phyloP scores from a whole-genome alignment of 2,113 vertebrate species.

The Toxotes jaculatrix region DNA sequence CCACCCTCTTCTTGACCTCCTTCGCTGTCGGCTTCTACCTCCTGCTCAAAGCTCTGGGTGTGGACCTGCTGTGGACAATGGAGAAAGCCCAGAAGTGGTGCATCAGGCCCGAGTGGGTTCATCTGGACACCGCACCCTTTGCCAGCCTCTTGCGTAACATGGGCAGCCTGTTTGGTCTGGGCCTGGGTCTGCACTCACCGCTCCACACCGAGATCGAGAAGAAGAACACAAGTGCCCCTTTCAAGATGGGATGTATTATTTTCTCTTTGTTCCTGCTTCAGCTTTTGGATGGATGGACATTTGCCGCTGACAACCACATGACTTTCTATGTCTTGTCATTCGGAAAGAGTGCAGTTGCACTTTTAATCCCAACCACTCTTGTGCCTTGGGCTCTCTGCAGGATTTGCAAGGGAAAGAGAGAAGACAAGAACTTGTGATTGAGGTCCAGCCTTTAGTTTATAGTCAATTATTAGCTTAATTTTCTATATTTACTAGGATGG shows the following conservation, averaged over 20 bases:
- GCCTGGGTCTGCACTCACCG: slow-evolving; percentile 92
- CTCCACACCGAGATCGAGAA: slow-evolving; percentile 89
- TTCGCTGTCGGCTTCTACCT: slow-evolving; percentile 94
- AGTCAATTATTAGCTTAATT: background rate
- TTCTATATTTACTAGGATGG: background rate
- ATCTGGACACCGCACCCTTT: slow-evolving; percentile 93
- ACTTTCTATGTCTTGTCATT: slow-evolving; percentile 93
- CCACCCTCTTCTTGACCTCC: slow-evolving; percentile 89
- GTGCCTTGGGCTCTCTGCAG: slow-evolving; percentile 69
- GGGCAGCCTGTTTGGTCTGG: slow-evolving; percentile 94
- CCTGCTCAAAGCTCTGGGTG: slow-evolving; percentile 86
- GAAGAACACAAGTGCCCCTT: slow-evolving; percentile 60
- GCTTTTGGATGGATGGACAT: slow-evolving; percentile 88
- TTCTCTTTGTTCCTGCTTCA: slow-evolving; percentile 87
- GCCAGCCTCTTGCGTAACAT: slow-evolving; percentile 96
- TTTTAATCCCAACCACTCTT: slow-evolving; percentile 83
- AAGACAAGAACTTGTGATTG: slow-evolving; percentile 67
- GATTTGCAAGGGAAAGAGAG: slow-evolving; percentile 38
- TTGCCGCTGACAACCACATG: slow-evolving; percentile 84
- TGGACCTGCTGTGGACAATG: slow-evolving; percentile 96
- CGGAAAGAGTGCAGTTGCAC: slow-evolving; percentile 88
- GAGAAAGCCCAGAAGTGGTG: slow-evolving; percentile 94
- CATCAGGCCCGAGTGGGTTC: slow-evolving; percentile 90
- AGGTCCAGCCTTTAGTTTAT: background rate
- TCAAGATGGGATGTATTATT: slow-evolving; percentile 81